Conservation (phyloP, 1,140 invertebrate genomes). For the Drosophila triauraria region DNA sequence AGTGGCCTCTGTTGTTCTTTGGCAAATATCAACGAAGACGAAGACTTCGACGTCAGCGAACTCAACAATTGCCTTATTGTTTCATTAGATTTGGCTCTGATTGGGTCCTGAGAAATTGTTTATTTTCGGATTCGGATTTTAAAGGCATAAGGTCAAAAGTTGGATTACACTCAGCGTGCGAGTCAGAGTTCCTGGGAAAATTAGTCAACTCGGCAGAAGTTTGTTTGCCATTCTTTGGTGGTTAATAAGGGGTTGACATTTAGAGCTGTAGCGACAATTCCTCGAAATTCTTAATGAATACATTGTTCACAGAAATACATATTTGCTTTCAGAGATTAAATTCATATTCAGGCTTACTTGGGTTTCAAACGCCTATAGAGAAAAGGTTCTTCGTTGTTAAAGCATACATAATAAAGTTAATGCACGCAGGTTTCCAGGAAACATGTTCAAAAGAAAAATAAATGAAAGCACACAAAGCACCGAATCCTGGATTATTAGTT, state of each 20-base stretch:
- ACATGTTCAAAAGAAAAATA: constrained; percentile 26
- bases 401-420: constrained; percentile 15
- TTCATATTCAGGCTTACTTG: background rate
- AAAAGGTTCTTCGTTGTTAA: background rate
- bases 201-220: background rate
- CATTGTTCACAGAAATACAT: background rate
- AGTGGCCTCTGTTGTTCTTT: constrained; percentile 15
- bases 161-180: background rate
- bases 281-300: background rate
- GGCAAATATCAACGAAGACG: constrained; percentile 3
- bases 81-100: constrained; percentile 16
- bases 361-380: background rate
- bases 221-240: background rate
- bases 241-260: background rate
- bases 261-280: background rate
- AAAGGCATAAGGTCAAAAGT: constrained; percentile 10
- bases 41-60: no score
- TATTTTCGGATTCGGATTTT: background rate
- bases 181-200: background rate
- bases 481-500: constrained; percentile 40
- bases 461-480: constrained; percentile 21
- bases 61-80: constrained; percentile 23
- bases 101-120: constrained; percentile 4
- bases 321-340: background rate
- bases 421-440: constrained; percentile 20